Evolutionary conservation across 2,113 vertebrate genomes (phyloP).

Genomic region (Passer domesticus): DNA sequence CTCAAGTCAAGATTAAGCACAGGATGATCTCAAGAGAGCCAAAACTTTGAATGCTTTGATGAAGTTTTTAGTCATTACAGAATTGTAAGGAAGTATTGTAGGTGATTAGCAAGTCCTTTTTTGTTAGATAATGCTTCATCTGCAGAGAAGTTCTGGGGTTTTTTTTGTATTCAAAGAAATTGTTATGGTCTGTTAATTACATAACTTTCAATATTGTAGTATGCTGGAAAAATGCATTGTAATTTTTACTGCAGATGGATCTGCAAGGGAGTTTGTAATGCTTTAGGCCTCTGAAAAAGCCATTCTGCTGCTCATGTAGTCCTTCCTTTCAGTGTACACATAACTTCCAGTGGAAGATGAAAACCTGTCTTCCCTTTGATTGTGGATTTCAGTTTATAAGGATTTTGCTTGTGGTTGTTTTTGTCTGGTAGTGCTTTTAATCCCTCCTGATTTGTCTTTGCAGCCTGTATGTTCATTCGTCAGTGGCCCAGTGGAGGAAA

Average conservation of each 20-base stretch:
- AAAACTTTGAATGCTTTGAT: background rate
- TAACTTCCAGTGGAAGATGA: background rate
- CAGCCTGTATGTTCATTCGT: constrained; percentile 97
- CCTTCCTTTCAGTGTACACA: background rate
- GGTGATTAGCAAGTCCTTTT: background rate
- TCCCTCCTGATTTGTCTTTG: constrained; percentile 69
- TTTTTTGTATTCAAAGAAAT: background rate
- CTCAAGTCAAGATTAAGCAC: background rate
- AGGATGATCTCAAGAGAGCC: background rate
- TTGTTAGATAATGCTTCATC: background rate
- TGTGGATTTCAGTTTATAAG: background rate
- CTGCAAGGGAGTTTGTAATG: background rate
- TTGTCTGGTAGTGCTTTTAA: constrained; percentile 57
- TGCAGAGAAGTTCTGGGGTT: background rate
- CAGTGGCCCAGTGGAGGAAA: constrained; percentile 96
- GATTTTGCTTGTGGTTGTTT: background rate
- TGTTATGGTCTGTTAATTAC: background rate
- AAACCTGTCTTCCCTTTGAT: background rate
- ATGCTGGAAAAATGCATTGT: background rate
- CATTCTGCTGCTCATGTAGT: background rate
- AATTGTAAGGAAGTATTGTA: background rate
- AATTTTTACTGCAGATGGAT: background rate
- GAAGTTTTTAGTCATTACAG: background rate
- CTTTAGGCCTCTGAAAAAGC: background rate
- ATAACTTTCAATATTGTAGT: background rate